These are phyloP conservation scores for Fratercula arctica DNA, from an alignment of 2,797 vertebrate species.

Conservation along the genomic window DNA sequence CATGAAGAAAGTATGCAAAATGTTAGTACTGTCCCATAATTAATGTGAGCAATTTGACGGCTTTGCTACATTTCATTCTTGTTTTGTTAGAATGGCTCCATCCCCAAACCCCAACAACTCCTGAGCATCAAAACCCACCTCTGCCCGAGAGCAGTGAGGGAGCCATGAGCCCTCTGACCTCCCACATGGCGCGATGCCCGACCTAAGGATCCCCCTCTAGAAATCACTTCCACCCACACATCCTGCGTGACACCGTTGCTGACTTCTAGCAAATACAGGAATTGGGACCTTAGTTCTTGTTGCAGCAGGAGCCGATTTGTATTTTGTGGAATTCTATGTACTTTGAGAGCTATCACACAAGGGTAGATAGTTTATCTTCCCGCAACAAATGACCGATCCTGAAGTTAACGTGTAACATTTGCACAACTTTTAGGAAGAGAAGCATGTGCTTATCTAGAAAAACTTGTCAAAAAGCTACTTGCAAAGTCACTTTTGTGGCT, in stretches of 20 bases:
- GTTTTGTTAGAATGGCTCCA: not conserved
- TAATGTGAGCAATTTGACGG: not conserved
- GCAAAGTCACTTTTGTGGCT: not conserved
- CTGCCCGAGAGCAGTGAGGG: not conserved
- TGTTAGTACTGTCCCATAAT: not conserved
- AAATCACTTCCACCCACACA: not conserved
- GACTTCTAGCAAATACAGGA: not conserved
- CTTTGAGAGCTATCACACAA: not conserved
- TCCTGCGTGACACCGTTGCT: not conserved
- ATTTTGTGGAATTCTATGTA: not conserved
- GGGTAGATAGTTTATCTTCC: not conserved
- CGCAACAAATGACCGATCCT: not conserved
- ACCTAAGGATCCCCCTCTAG: not conserved
- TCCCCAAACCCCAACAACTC: not conserved
- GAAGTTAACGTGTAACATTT: not conserved
- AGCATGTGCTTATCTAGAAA: not conserved
- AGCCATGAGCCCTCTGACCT: not conserved
- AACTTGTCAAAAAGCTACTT: not conserved
- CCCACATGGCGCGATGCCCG: fast-evolving
- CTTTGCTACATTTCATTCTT: not conserved
- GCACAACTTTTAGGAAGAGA: not conserved
- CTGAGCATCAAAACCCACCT: not conserved
- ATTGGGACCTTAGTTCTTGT: not conserved
- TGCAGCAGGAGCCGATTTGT: not conserved
- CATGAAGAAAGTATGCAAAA: not conserved